Evolutionary conservation across 2,888 invertebrate genomes (phyloP).

Genomic region (Apodemia mormo): DNA sequence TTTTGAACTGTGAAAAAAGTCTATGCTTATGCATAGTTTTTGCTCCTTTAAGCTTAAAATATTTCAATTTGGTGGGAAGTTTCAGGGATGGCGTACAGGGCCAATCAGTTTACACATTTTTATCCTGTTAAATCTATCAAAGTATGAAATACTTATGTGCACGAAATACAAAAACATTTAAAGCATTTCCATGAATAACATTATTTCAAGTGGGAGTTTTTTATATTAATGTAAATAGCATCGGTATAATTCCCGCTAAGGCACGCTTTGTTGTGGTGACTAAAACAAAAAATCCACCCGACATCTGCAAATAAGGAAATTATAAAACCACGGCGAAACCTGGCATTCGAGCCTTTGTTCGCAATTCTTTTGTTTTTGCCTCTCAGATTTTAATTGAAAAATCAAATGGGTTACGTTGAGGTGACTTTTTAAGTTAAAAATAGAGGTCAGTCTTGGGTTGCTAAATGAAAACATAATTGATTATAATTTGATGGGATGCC

Average conservation of each 20-base stretch:
- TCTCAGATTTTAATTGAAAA: slow-evolving; percentile 65
- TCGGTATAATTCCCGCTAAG: slow-evolving; percentile 43
- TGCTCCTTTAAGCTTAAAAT: no score
- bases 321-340: slow-evolving; percentile 64
- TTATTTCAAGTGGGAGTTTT: slow-evolving; percentile 27
- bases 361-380: slow-evolving; percentile 64
- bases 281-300: slow-evolving; percentile 54
- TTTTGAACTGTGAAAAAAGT: no score
- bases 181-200: slow-evolving; percentile 15
- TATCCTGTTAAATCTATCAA: no score
- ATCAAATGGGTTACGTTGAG: slow-evolving; percentile 49
- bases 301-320: slow-evolving; percentile 74
- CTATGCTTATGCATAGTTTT: no score
- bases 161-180: not conserved
- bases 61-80: no score
- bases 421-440: slow-evolving; percentile 28
- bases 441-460: not conserved
- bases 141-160: no score
- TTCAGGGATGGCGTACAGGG: no score
- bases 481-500: no score
- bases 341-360: slow-evolving; percentile 62
- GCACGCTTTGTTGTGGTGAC: slow-evolving; percentile 49
- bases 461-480: no score
- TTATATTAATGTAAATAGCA: slow-evolving; percentile 52
- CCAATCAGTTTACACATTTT: no score